Evolutionary conservation across 2,888 invertebrate genomes (phyloP), one percentile per base, ranked within the genome.

Genomic region (Busseola fusca): DNA sequence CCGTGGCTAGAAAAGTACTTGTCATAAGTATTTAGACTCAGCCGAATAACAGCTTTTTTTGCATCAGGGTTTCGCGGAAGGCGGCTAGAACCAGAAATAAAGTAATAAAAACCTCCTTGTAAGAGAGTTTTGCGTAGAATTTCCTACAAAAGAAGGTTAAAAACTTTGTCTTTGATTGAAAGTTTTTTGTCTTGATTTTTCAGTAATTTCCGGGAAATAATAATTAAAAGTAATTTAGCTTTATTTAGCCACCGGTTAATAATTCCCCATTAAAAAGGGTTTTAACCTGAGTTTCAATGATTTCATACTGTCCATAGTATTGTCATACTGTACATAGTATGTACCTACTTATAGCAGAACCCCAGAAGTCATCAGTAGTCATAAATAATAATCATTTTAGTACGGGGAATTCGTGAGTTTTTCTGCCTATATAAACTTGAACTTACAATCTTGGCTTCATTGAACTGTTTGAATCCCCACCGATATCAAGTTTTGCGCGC

Each of bases 351-450:
- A 21, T 30, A 34, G 21, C 25, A 52, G 69, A 27, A 45, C 2
- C 37, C 9, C 27, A 45, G 6, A 69, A 21, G n/a, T 40, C 27
- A 1, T 40, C 3, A 68, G 14, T 60, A 67, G 25, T 57, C 25
- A 48, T 73, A 14, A 21, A 50, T 45, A 30, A 68, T 45, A 30
- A 68, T 45, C 10, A 64, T 27, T 30, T 18, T 14, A 18, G 25
- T 64, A 48, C 74, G 58, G 69, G 75, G 70, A 75, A 40, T 63
- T 54, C n/a, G 25, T 63, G 52, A 57, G 45, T 16, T 58, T 45
- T 63, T 27, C 27, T 74, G 62, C n/a, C 40, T 74, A 74, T 74
- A 74, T 69, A 74, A 64, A 75, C 63, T 21, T 59, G 69, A 54
- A 54, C 45, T 54, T 64, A n/a, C n/a, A 40, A 40, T 48, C 37